Conservation (phyloP, 2,113 vertebrate species). For the Baryphthengus martii region DNA sequence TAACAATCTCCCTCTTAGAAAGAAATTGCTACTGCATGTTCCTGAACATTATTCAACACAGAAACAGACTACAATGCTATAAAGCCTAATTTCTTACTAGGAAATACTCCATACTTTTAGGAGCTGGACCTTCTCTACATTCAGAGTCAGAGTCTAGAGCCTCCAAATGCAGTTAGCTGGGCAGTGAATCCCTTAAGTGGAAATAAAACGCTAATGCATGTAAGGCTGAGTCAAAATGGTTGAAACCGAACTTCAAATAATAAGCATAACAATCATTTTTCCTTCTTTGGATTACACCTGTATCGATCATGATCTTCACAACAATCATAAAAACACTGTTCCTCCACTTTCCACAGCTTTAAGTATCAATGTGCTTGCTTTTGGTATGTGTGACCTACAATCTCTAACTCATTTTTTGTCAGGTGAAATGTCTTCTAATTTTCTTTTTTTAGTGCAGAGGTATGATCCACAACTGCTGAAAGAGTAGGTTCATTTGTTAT, state of each 20-base stretch:
- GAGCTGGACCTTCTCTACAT: background rate
- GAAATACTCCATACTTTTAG: background rate
- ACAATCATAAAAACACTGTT: background rate
- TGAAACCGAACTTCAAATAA: conserved; percentile 3
- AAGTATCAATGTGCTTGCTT: background rate
- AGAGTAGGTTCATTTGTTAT: background rate
- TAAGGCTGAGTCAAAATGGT: background rate
- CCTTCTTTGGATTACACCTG: background rate
- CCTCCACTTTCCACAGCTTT: background rate
- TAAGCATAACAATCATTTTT: conserved; percentile 44
- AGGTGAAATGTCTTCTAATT: background rate
- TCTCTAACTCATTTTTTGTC: background rate
- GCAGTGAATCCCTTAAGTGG: background rate
- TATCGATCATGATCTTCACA: conserved; percentile 5
- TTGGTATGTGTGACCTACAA: background rate
- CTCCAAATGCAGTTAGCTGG: background rate
- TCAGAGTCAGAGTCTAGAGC: background rate
- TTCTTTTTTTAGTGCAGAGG: background rate
- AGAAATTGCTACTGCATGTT: background rate
- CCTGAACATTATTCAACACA: background rate
- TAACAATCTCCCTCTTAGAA: background rate
- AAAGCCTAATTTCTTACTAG: background rate
- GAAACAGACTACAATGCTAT: background rate
- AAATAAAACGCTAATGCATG: background rate
- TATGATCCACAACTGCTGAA: background rate